Percentiles rank a stretch among this genome's conserved stretches.
phyloP scores from a whole-genome alignment of 2,113 vertebrate species.

The Sigmodon hispidus region DNA sequence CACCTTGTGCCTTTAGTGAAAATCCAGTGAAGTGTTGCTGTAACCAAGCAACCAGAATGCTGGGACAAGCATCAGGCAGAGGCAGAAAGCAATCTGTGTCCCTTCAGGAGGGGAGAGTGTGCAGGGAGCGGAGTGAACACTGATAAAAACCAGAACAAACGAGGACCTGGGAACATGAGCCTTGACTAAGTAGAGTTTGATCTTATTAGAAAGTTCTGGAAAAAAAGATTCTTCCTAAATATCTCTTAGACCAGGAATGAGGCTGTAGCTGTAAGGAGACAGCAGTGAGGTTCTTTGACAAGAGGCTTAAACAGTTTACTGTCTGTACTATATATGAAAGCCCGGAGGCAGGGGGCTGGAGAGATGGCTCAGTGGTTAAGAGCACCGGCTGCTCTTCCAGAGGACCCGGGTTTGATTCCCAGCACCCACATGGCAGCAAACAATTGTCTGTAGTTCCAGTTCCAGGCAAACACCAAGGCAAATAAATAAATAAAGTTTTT shows the following conservation, averaged over 20 bases:
- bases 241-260: background rate
- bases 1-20: constrained; percentile 76
- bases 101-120: constrained; percentile 32
- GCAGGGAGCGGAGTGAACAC: constrained; percentile 51
- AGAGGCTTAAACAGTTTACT: background rate
- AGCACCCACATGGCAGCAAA: too few species aligned
- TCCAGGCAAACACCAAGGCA: too few species aligned
- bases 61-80: constrained; percentile 62
- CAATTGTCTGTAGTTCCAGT: too few species aligned
- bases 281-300: background rate
- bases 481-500: too few species aligned
- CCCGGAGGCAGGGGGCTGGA: background rate
- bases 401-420: too few species aligned
- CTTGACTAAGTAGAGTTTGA: constrained; percentile 69
- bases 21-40: constrained; percentile 77
- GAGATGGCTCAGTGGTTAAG: too few species aligned
- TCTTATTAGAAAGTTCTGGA: constrained; percentile 67
- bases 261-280: background rate
- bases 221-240: constrained; percentile 48
- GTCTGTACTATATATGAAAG: constrained; percentile 34
- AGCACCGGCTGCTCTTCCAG: too few species aligned
- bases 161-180: constrained; percentile 35
- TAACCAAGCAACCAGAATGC: constrained; percentile 84
- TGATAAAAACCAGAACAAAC: constrained; percentile 65
- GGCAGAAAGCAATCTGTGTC: constrained; percentile 66